Conservation (phyloP, 2,113 vertebrate species). For the Chloebia gouldiae region DNA sequence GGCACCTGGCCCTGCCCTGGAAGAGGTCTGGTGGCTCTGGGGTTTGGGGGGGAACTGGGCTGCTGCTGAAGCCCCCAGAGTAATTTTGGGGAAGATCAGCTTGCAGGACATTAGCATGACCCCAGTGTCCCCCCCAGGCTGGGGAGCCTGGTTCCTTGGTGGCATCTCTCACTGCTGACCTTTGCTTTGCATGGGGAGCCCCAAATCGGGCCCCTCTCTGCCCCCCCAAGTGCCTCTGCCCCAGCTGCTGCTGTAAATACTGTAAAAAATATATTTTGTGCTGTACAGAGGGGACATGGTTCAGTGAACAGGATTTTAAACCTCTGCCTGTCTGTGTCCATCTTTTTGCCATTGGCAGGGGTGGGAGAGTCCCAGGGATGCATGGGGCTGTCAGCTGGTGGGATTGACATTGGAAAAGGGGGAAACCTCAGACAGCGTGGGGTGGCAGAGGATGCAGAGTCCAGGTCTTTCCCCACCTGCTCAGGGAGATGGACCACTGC, state of each 20-base stretch:
- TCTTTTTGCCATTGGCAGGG: not conserved
- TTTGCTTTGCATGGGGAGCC: not conserved
- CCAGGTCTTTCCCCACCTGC: not conserved
- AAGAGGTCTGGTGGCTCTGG: accelerated
- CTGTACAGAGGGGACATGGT: not conserved
- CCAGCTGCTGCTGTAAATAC: not conserved
- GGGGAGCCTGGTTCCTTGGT: not conserved
- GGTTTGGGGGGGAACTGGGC: not conserved
- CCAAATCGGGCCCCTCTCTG: not conserved
- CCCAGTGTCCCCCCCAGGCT: not conserved
- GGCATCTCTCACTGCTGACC: not conserved
- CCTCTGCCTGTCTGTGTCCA: not conserved
- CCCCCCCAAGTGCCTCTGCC: not conserved
- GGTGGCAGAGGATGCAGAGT: not conserved
- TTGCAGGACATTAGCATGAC: accelerated
- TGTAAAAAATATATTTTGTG: not conserved
- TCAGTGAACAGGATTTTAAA: not conserved
- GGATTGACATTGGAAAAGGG: not conserved
- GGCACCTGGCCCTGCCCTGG: accelerated
- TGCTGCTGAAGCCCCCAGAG: accelerated
- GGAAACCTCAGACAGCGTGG: not conserved
- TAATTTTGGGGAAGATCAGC: not conserved
- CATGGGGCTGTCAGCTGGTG: not conserved
- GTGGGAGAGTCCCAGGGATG: not conserved
- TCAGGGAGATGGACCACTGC: accelerated